phyloP scores from a whole-genome alignment of 2,113 vertebrate genomes.

The Hoplias malabaricus region DNA sequence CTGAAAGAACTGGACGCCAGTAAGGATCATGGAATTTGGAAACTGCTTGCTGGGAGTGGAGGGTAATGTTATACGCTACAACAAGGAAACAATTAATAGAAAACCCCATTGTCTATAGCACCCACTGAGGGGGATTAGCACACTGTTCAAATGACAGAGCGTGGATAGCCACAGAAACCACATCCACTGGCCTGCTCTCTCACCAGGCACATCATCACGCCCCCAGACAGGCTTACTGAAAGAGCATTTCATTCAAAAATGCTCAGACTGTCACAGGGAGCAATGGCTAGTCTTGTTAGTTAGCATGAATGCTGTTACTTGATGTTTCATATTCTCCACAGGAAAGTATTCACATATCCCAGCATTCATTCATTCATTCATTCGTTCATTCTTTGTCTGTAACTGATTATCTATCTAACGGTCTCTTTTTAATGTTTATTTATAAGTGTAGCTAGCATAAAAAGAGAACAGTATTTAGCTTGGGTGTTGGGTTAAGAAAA shows the following conservation, averaged over 20 bases:
- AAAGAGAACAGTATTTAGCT: no score
- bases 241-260: neutral
- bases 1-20: neutral
- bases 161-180: constrained; percentile 57
- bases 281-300: neutral
- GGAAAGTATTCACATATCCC: no score
- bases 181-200: constrained; percentile 59
- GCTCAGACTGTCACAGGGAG: neutral
- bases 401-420: no score
- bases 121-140: constrained; percentile 53
- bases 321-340: neutral
- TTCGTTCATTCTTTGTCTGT: no score
- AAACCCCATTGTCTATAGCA: constrained; percentile 45
- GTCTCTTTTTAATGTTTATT: no score
- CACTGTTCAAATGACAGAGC: constrained; percentile 54
- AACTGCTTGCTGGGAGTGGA: neutral
- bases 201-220: constrained; percentile 47
- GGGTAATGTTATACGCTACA: neutral
- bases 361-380: no score
- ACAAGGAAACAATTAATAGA: constrained; percentile 31
- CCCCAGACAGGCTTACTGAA: constrained; percentile 19
- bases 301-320: neutral
- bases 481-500: no score
- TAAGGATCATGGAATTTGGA: neutral
- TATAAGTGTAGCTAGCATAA: no score